Evolutionary conservation across 2,113 vertebrate genomes (phyloP).

Genomic region (Sceloporus tristichus): DNA sequence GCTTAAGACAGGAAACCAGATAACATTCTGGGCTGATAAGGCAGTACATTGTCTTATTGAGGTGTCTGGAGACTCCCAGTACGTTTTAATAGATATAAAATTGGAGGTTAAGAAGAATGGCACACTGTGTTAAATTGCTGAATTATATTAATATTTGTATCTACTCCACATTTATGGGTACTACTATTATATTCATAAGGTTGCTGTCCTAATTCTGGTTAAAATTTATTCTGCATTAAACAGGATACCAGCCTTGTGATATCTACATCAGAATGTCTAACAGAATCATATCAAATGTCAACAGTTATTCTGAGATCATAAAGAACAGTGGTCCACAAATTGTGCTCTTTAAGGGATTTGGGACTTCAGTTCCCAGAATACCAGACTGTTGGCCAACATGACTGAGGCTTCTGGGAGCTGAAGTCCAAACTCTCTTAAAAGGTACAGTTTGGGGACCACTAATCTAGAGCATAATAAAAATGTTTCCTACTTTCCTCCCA

Average conservation of each 20-base stretch:
- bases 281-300: not conserved
- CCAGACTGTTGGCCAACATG: no score
- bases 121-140: no score
- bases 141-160: not conserved
- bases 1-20: slow-evolving; percentile 88
- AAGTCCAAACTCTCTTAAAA: no score
- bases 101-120: not conserved
- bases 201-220: slow-evolving; percentile 15
- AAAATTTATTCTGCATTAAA: slow-evolving; percentile 43
- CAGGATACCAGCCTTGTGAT: slow-evolving; percentile 13
- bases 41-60: slow-evolving; percentile 77
- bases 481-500: not conserved
- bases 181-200: slow-evolving; percentile 13
- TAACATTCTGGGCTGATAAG: slow-evolving; percentile 78
- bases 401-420: no score
- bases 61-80: slow-evolving; percentile 59
- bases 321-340: no score
- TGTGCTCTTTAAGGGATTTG: no score
- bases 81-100: slow-evolving; percentile 58
- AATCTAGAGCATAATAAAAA: not conserved
- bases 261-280: not conserved
- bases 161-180: not conserved
- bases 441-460: no score
- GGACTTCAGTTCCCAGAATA: no score
- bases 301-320: not conserved